phyloP scores from a whole-genome alignment of 2,113 vertebrate genomes.

The Nothocercus julius region DNA sequence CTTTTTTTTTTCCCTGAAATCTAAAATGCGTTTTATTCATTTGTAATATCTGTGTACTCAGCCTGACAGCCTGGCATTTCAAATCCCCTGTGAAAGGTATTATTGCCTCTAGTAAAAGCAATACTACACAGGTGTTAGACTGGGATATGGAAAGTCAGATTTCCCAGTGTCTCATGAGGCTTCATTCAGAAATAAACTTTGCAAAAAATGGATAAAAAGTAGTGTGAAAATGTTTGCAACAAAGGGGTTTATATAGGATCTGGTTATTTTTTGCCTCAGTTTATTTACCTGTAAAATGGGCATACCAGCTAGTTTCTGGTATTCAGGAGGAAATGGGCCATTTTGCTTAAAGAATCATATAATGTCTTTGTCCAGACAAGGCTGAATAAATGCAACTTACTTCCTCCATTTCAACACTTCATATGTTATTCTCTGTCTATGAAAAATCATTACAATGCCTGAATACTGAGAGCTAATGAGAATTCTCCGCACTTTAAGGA shows the following conservation, averaged over 20 bases:
- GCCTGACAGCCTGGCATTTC: background rate
- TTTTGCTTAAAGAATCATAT: slow-evolving; percentile 6
- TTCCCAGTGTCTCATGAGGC: background rate
- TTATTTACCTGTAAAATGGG: background rate
- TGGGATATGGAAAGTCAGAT: background rate
- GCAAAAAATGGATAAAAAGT: background rate
- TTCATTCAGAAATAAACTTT: slow-evolving; percentile 16
- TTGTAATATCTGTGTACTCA: background rate
- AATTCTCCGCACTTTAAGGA: slow-evolving; percentile 40
- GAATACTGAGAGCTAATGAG: slow-evolving; percentile 32
- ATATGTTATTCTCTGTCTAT: background rate
- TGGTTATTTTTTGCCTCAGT: background rate
- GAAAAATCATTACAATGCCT: slow-evolving; percentile 44
- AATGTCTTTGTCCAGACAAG: slow-evolving; percentile 8
- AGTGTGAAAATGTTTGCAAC: background rate
- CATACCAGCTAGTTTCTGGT: background rate
- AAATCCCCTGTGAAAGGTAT: background rate
- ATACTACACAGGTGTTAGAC: background rate
- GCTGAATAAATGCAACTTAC: background rate
- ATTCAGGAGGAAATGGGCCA: background rate
- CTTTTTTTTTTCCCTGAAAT: background rate
- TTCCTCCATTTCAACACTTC: background rate
- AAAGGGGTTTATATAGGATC: background rate
- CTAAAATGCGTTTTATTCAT: background rate
- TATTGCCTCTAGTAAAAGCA: slow-evolving; percentile 21